These are phyloP conservation scores for Rhinopomastus cyanomelas DNA, from an alignment of 2,113 vertebrate species.

Conservation along the genomic window DNA sequence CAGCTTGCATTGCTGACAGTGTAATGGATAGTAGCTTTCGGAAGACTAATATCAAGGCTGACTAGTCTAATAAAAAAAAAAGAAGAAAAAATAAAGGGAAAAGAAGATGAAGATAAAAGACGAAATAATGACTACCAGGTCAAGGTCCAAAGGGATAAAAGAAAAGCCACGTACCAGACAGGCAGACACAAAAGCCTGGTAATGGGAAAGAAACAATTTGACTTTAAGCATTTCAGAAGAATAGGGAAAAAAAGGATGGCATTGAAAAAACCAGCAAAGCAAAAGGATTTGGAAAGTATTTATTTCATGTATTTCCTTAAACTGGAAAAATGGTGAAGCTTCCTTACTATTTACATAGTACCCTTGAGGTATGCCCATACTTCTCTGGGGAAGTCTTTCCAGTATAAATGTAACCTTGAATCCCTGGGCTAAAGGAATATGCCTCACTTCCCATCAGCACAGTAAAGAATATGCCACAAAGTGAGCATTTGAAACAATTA, in stretches of 20 bases:
- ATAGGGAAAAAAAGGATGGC: background rate
- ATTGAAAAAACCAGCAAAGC: background rate
- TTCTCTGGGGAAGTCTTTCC: constrained; percentile 30
- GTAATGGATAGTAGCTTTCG: constrained; percentile 77
- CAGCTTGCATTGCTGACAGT: constrained; percentile 73
- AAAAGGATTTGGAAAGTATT: constrained; percentile 19
- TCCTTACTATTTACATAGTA: constrained; percentile 37
- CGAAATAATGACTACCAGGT: constrained; percentile 64
- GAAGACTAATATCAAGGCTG: constrained; percentile 68
- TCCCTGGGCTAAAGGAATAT: constrained; percentile 30
- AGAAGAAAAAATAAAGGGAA: constrained; percentile 12
- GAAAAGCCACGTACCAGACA: constrained; percentile 45
- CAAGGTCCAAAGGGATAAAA: constrained; percentile 51
- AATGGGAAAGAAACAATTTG: constrained; percentile 43
- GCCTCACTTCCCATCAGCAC: constrained; percentile 35
- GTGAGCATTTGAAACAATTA: constrained; percentile 70
- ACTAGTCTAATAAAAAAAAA: constrained; percentile 64
- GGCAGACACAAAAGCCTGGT: constrained; percentile 35
- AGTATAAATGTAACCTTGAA: constrained; percentile 24
- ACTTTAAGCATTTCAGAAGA: constrained; percentile 29
- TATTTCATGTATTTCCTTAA: constrained; percentile 23
- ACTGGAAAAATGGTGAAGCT: constrained; percentile 23
- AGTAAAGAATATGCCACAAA: constrained; percentile 47
- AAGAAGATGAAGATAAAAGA: constrained; percentile 64
- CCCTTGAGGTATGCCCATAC: background rate